Conservation (phyloP, 2,888 invertebrate genomes). For the Apoda limacodes region DNA sequence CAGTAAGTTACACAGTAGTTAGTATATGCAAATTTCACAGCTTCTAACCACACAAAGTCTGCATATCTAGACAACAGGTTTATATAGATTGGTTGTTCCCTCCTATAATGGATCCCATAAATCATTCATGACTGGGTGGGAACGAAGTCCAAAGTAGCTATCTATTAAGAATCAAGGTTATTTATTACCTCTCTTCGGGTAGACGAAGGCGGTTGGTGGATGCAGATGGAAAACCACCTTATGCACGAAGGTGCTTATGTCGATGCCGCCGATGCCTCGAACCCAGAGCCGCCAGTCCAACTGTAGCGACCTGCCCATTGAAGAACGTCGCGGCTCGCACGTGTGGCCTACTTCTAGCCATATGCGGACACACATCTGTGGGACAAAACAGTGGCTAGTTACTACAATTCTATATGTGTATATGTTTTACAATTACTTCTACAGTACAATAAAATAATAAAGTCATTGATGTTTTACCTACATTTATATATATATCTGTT, state of each 20-base stretch:
- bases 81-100: too few relatives aligned
- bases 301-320: conserved; percentile 47
- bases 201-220: conserved; percentile 53
- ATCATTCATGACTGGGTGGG: too few relatives aligned
- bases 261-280: conserved; percentile 46
- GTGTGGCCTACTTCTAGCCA: conserved; percentile 64
- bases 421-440: background rate
- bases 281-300: conserved; percentile 64
- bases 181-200: conserved; percentile 54
- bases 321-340: conserved; percentile 51
- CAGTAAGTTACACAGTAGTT: too few relatives aligned
- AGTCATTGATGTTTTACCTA: background rate
- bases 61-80: too few relatives aligned
- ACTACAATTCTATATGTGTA: too few relatives aligned
- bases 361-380: conserved; percentile 61
- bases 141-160: too few relatives aligned
- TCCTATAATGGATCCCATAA: too few relatives aligned
- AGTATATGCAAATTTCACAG: too few relatives aligned
- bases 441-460: conserved; percentile 8
- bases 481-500: too few relatives aligned
- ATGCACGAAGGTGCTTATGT: conserved; percentile 59
- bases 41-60: too few relatives aligned
- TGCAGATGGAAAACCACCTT: conserved; percentile 59
- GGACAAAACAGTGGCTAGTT: conserved; percentile 14
- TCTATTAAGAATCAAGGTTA: too few relatives aligned